phyloP scores from a whole-genome alignment of 2,113 vertebrate species.

The Origma solitaria region DNA sequence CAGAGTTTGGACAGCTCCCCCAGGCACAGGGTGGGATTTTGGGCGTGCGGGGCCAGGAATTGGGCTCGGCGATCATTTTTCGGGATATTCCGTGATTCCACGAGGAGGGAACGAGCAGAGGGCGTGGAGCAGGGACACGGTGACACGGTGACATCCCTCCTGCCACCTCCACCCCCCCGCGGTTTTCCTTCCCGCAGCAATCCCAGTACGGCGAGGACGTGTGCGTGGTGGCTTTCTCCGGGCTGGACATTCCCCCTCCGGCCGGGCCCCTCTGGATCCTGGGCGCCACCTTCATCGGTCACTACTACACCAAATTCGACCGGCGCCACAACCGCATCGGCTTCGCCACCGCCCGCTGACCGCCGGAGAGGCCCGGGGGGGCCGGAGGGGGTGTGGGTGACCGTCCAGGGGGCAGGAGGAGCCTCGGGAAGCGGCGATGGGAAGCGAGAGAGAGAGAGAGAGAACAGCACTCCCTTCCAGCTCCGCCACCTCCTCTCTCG shows the following conservation, averaged over 20 bases:
- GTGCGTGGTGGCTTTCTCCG: constrained; percentile 85
- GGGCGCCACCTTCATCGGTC: constrained; percentile 92
- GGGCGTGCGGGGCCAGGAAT: background rate
- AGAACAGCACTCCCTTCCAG: background rate
- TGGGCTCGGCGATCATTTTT: accelerated
- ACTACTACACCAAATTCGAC: constrained; percentile 95
- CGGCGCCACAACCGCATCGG: constrained; percentile 90
- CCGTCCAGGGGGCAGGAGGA: background rate
- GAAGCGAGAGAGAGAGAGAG: background rate
- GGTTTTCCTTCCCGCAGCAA: constrained; percentile 70
- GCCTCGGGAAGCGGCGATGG: background rate
- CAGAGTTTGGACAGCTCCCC: background rate
- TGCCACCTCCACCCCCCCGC: accelerated
- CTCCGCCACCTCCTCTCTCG: constrained; percentile 15
- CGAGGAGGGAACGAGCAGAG: background rate
- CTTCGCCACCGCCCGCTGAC: constrained; percentile 87
- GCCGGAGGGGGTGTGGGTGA: accelerated
- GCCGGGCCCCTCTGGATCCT: constrained; percentile 91
- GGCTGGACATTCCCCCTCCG: constrained; percentile 88
- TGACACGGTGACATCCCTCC: accelerated
- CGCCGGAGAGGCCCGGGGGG: accelerated
- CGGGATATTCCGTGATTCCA: background rate
- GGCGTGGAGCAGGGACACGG: accelerated
- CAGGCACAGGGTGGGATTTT: background rate
- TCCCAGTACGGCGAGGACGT: constrained; percentile 79